A percentile compares a stretch with the other conserved stretches of the same genome.
phyloP scores from a whole-genome alignment of 2,113 vertebrate genomes.

The Atherinomorus stipes region DNA sequence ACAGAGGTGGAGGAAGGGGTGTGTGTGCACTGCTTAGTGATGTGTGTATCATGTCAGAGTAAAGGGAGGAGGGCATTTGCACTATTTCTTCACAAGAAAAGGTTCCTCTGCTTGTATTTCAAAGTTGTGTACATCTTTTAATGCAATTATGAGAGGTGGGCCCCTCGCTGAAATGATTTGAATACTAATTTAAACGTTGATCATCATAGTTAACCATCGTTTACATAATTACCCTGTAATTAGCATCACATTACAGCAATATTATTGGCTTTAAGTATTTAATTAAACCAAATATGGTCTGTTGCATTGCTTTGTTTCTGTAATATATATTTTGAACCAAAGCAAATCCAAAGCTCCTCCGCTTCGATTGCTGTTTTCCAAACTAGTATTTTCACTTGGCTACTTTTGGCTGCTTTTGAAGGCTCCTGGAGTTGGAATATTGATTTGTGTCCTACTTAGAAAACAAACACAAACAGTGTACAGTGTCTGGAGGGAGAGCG shows the following conservation, averaged over 20 bases:
- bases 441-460: conserved; percentile 75
- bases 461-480: conserved; percentile 64
- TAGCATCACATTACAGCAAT: conserved; percentile 76
- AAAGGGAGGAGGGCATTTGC: conserved; percentile 27
- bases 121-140: conserved; percentile 77
- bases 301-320: conserved; percentile 56
- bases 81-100: conserved; percentile 45
- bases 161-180: conserved; percentile 64
- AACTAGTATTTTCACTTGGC: conserved; percentile 76
- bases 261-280: conserved; percentile 79
- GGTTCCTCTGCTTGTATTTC: conserved; percentile 57
- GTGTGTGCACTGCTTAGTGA: conserved; percentile 8
- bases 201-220: conserved; percentile 75
- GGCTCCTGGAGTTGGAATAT: conserved; percentile 78
- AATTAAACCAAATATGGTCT: conserved; percentile 75
- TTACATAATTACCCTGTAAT: conserved; percentile 79
- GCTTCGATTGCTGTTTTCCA: conserved; percentile 58
- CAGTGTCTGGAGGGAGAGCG: background rate
- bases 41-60: conserved; percentile 7
- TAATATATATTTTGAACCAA: conserved; percentile 37
- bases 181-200: conserved; percentile 75
- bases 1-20: conserved; percentile 65
- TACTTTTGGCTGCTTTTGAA: conserved; percentile 78
- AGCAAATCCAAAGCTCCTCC: conserved; percentile 36
- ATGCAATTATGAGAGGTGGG: conserved; percentile 80